Conservation (phyloP, 1,140 invertebrate genomes). For the Coptotermes formosanus region DNA sequence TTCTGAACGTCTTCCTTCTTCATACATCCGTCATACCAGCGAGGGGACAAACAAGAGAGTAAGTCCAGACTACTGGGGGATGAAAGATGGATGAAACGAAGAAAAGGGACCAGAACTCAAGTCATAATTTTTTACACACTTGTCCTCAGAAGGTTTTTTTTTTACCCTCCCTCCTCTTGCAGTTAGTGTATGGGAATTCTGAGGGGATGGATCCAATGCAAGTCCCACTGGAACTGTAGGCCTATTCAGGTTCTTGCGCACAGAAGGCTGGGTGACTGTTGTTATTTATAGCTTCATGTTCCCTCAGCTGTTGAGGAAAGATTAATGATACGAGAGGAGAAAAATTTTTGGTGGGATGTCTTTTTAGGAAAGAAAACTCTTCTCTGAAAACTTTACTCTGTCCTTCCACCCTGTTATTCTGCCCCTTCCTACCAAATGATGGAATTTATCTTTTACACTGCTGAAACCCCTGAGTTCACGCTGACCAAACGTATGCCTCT, state of each 20-base stretch:
- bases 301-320: constrained; percentile 33
- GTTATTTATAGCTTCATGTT: constrained; percentile 34
- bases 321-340: constrained; percentile 32
- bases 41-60: not conserved
- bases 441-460: not conserved
- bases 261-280: not conserved
- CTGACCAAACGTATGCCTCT: no score
- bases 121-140: constrained; percentile 19
- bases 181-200: not conserved
- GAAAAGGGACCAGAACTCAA: not conserved
- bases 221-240: not conserved
- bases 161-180: not conserved
- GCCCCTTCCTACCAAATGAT: not conserved
- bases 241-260: not conserved
- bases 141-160: not conserved
- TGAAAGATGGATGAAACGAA: not conserved
- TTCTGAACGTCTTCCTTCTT: not conserved
- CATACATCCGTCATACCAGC: not conserved
- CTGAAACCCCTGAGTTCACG: not conserved
- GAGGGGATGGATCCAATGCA: not conserved
- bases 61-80: not conserved
- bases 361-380: not conserved
- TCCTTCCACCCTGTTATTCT: not conserved
- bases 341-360: not conserved
- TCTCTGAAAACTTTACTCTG: constrained; percentile 27